Evolutionary conservation across 2,113 vertebrate genomes (phyloP).

Genomic region (Chlorocebus sabaeus): DNA sequence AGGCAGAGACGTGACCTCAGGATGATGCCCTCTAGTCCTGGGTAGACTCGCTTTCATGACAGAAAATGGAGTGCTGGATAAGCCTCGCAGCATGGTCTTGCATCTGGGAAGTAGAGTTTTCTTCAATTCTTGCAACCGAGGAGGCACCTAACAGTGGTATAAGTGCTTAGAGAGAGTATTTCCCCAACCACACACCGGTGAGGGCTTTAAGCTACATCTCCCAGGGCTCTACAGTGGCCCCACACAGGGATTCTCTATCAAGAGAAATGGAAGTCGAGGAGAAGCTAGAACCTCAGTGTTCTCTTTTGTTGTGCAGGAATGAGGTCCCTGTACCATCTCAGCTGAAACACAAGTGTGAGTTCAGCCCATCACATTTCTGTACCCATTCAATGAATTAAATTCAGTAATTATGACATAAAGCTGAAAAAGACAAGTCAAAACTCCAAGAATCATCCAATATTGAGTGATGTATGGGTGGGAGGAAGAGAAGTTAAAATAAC

Average conservation of each 20-base stretch:
- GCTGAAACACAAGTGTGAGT: neutral
- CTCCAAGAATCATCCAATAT: neutral
- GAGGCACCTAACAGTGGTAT: neutral
- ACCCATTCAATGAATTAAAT: neutral
- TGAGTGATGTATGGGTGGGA: neutral
- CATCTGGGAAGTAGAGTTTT: neutral
- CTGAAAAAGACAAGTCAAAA: constrained; percentile 32
- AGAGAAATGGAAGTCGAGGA: too few relatives aligned
- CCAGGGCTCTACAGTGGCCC: neutral
- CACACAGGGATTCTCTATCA: fast-evolving
- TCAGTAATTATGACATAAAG: neutral
- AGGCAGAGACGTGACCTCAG: neutral
- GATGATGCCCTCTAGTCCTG: neutral
- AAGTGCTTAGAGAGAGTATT: neutral
- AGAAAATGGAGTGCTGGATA: neutral
- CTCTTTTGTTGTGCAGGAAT: neutral
- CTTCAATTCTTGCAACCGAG: neutral
- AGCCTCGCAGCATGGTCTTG: neutral
- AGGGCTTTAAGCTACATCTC: neutral
- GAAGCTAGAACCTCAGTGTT: too few relatives aligned
- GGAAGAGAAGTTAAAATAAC: neutral
- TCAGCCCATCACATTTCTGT: neutral
- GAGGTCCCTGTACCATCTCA: neutral
- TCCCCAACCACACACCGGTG: fast-evolving
- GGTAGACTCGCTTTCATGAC: neutral